Evolutionary conservation across 2,888 invertebrate species (phyloP), one percentile per base, ranked within the genome.

Genomic region (Chymomyza procnemis): DNA sequence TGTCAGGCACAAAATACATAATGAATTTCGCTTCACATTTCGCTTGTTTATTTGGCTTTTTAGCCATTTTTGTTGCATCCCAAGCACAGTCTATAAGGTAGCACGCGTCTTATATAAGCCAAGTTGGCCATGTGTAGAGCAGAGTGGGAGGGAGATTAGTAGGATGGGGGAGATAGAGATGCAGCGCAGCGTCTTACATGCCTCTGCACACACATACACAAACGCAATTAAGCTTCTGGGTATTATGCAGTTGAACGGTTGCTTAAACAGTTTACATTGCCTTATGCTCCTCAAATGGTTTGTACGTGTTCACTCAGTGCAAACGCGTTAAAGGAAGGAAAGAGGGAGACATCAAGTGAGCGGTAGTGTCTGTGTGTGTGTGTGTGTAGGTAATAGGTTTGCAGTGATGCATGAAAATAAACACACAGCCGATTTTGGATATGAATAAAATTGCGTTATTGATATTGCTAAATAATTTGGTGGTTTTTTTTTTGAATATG

Each of bases 211-310:
- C 59, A 50, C 61, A 67, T 67, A 69, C 84, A 50, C 61, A 67
- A 69, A 69, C 84, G 85, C 81, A 80, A 81, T 86, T 86, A 86
- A 75, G 75, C 75, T 79, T 75, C 72, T 61, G 55, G 48, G 70
- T 66, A 69, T 76, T 73, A 71, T 71, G 71, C 62, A 71, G 64
- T 64, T 61, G 56, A 76, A 76, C 59, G 71, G 54, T 70, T 76
- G 70, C 70, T 72, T 70, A 71, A 71, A 66, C 72, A 64, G 54
- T 66, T 67, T 64, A 58, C 46, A 16, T 48, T 26, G 34, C 12
- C 54, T 65, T 54, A n/a, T 56, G 48, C 34, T 47, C 30, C 30
- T 54, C 12, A 41, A 41, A 41, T 41, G 34, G 22, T 18, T 19
- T 47, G 57, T 14, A 41, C 12, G 18, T 19, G 26, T 50, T n/a